Evolutionary conservation across 1,140 invertebrate genomes (phyloP), one percentile per base, ranked within the genome.

Genomic region (Odontomachus brunneus): DNA sequence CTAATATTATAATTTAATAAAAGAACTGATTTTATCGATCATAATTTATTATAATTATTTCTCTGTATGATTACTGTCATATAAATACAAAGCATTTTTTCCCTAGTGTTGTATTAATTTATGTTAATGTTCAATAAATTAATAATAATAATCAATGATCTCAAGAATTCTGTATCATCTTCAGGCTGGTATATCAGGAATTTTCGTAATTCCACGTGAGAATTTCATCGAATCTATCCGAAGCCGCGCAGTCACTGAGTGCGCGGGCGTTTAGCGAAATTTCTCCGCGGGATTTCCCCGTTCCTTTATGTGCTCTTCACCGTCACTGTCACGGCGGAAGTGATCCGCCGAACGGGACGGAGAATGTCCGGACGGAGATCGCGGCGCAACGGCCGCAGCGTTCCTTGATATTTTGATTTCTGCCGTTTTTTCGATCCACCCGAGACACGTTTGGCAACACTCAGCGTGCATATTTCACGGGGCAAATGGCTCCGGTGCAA

Each of bases 381-480:
- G 29, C 12, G 33, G 9, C 17, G 22, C 22, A 38, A 55, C 49
- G 3, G 29, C 33, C 66, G 62, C 14, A 26, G 14, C 33, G 29
- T 67, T 71, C 59, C 24, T 48, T 49, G 71, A 82, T 82, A 69
- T 24, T 55, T 75, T 53, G 44, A 44, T 33, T 71, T 57, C 9
- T 48, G 5, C 62, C 22, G 44, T 86, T 75, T 63, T 69, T 24
- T 82, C 38, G 44, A 71, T 76, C 24, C 48, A 5, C 15, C 19
- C 59, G 17, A 49, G 24, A 49, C 62, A 49, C 14, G 51, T 38
- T 24, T 11, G 38, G 53, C 85, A 84, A 88, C 84, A 84, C 90
- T 85, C 80, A 7, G 82, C 69, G 75, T 90, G 90, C 89, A 91
- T 89, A 90, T 90, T 91, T 91, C 88, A 90, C 84, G 88, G 69